Evolutionary conservation across 2,888 invertebrate genomes (phyloP), one percentile per base, ranked within the genome.

Genomic region (Drosophila parthenogenetica): DNA sequence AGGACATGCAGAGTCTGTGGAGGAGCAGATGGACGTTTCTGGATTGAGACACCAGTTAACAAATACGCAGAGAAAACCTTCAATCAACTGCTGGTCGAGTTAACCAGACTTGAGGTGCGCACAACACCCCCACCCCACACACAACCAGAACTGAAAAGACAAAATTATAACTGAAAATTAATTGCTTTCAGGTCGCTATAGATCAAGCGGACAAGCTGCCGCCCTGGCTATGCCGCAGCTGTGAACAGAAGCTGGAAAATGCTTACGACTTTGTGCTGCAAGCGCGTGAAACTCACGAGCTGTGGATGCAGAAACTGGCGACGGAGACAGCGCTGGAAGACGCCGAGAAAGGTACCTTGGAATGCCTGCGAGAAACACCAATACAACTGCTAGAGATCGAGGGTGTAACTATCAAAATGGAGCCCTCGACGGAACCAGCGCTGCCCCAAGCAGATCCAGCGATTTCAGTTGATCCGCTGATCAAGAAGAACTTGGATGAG

Each of bases 351-450:
- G 66, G 16, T 0, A 29, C 58, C 1, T 61, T 79, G 45, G 69
- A 79, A 16, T 85, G 85, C 5, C 57, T 82, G 5, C 69, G 72
- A 2, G 81, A 82, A 60, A 70, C 68, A 3, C 81, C 81, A 5
- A 82, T 82, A 39, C 70, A 82, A 29, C 22, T 82, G 22, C 58
- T 82, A 2, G 81, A 82, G 13, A 79, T 82, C n/a, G 81, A 82
- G 7, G 81, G 65, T 0, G 63, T 79, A 0, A 81, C 70, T 17
- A 85, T 82, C 13, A 82, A 82, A 69, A 77, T 79, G 51, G 81
- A 73, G 42, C 57, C 65, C 29, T 7, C 76, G 1, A 68, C 76
- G 1, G 75, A 76, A n/a, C 62, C 68, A 11, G 39, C 37, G 1
- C 17, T 13, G 5, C 42, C 58, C 4, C 39, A 37, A 17, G 13